Conservation (phyloP, 2,113 vertebrate genomes). For the Saccopteryx bilineata region DNA sequence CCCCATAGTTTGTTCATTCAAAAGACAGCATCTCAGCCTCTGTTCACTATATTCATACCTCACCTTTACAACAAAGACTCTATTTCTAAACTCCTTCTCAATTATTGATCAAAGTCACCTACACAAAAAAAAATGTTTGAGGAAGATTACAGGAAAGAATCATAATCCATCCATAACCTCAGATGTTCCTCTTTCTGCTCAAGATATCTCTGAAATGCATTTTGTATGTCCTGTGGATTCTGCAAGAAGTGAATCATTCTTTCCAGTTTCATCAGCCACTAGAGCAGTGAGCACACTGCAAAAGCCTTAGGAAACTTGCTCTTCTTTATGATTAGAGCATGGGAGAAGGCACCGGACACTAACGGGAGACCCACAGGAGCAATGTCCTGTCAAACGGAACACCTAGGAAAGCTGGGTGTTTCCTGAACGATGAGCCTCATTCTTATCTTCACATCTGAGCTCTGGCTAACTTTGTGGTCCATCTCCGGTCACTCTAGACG, state of each 20-base stretch:
- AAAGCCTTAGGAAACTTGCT: conserved; percentile 2
- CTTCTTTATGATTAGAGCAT: not conserved
- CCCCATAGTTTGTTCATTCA: not conserved
- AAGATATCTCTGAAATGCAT: not conserved
- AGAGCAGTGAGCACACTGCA: not conserved
- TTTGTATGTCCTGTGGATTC: not conserved
- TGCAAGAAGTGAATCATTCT: not conserved
- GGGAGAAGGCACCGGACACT: not conserved
- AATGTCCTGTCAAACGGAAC: not conserved
- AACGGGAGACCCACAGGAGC: not conserved
- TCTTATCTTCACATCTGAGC: not conserved
- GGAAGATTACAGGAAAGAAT: not conserved
- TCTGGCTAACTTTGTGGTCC: not conserved
- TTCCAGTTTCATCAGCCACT: not conserved
- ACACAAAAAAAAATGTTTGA: not conserved
- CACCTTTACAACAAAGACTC: not conserved
- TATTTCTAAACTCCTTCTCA: not conserved
- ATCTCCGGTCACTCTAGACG: not conserved
- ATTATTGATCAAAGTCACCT: not conserved
- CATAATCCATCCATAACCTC: not conserved
- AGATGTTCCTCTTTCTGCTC: not conserved
- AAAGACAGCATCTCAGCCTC: not conserved
- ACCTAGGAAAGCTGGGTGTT: not conserved
- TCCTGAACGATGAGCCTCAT: not conserved
- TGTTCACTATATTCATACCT: not conserved